Evolutionary conservation across 2,113 vertebrate species (phyloP).

Genomic region (Ceyx cyanopectus): DNA sequence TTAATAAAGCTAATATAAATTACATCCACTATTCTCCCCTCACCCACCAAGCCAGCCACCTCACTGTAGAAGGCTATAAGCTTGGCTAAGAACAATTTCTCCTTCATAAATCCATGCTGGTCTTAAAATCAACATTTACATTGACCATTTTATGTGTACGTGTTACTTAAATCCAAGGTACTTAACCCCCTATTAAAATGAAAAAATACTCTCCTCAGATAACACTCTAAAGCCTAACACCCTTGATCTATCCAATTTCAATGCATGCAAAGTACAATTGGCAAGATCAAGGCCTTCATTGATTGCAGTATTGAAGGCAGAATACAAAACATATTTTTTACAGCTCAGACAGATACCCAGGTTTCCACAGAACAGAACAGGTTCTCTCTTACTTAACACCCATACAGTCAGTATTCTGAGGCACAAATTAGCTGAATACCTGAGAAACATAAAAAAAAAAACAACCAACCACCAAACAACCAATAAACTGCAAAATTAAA

Average conservation of each 20-base stretch:
- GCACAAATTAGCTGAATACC: background rate
- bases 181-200: background rate
- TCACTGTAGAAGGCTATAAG: background rate
- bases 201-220: background rate
- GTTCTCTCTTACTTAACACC: background rate
- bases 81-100: background rate
- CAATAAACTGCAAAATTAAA: background rate
- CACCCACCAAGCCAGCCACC: background rate
- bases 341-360: background rate
- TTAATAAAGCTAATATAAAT: background rate
- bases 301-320: background rate
- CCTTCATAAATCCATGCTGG: background rate
- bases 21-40: background rate
- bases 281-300: background rate
- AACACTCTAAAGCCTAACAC: background rate
- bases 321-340: background rate
- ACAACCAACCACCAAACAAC: background rate
- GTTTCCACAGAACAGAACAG: background rate
- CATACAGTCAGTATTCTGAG: background rate
- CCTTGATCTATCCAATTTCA: background rate
- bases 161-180: background rate
- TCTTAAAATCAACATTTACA: background rate
- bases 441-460: background rate
- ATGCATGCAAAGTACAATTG: background rate
- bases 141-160: background rate